Evolutionary conservation across 1,140 invertebrate species (phyloP).

Genomic region (Arctopsyche grandis): DNA sequence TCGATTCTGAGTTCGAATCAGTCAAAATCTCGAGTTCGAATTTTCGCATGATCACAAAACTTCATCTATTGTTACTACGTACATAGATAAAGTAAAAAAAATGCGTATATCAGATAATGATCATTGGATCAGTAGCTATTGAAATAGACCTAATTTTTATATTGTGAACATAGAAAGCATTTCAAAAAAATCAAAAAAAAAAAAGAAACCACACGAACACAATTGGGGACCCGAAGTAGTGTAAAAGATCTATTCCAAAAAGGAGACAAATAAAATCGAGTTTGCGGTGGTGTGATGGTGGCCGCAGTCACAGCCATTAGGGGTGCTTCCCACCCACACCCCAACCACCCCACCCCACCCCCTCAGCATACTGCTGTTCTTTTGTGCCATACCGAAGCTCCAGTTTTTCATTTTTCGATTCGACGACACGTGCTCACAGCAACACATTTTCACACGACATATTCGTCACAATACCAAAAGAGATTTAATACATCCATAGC

Average conservation of each 20-base stretch:
- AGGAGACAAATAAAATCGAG: conserved; percentile 18
- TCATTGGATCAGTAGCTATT: no score
- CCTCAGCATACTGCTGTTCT: conserved; percentile 12
- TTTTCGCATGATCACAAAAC: no score
- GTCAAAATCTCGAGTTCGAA: no score
- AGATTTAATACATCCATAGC: not conserved
- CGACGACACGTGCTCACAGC: conserved; percentile 6
- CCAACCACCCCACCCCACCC: no score
- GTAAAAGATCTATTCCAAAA: not conserved
- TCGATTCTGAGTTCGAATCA: no score
- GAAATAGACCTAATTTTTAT: no score
- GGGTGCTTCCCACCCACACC: not conserved
- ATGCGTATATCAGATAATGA: no score
- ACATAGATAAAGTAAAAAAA: no score
- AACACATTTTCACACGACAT: conserved; percentile 35
- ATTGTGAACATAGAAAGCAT: no score
- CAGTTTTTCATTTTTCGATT: conserved; percentile 32
- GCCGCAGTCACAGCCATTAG: conserved; percentile 33
- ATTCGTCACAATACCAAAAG: conserved; percentile 7
- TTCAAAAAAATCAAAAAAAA: no score
- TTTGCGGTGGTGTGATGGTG: conserved; percentile 4
- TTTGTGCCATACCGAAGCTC: conserved; percentile 20
- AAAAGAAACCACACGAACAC: no score
- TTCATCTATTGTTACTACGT: no score
- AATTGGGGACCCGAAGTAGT: not conserved